Base-by-base conservation (phyloP, 2,797 vertebrate genomes). In the Rhinella marina region DNA sequence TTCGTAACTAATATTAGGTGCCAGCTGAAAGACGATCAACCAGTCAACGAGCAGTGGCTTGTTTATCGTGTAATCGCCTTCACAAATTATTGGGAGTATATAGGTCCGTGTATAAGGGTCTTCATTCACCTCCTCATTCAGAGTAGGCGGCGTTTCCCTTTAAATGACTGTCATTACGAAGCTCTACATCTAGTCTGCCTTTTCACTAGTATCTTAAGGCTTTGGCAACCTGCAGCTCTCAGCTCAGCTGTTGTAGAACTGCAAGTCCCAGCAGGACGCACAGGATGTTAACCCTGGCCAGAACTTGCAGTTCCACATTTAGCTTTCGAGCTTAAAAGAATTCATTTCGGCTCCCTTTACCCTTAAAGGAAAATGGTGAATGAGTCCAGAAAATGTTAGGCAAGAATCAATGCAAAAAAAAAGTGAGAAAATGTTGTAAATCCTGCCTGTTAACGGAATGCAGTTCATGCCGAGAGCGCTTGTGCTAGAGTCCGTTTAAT, bases 351-450 rank as follows among this genome's bases (percentile, higher is more conserved):
- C 68, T 85, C 56, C n/a, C 78, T 66, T 52, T 50, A 8, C 7
- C 27, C 19, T 6, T 41, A 70, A 70, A 52, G 11, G 8, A 66
- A 54, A 75, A 32, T 61, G 64, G 13, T 61, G 76, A 81, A 73
- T 14, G 68, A 61, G 68, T 84, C 81, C 86, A 68, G 12, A 66
- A 23, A 52, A 75, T 64, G 13, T 16, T 84, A 68, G 61, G 88
- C 84, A 86, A 89, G 70, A 79, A 73, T 83, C 85, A 89, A 89
- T 89, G 88, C 88, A 89, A 89, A 82, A n/a, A n/a, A n/a, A 27
- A 88, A 56, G 1, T 52, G 41, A 73, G 17, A 75, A 29, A 23
- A 21, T 27, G 61, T 84, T 86, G 25, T 64, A 62, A 72, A 72
- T 70, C 80, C 64, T 86, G 84, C 88, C 88, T 89, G 85, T 83